Conservation (phyloP, 2,113 vertebrate species). For the Tenebrosternarchus preto region DNA sequence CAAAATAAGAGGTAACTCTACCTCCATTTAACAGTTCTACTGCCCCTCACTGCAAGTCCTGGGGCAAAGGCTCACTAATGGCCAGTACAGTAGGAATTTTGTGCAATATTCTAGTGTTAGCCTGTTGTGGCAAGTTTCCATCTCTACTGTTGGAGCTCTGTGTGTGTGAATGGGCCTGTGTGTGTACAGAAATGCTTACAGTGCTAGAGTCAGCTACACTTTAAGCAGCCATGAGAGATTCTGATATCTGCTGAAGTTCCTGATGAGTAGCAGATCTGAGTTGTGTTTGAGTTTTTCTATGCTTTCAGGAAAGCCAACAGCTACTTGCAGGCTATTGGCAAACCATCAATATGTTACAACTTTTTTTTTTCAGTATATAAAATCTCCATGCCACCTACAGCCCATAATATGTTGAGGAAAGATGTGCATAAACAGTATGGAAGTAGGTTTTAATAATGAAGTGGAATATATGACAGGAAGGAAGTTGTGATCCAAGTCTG, state of each 20-base stretch:
- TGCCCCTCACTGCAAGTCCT: background rate
- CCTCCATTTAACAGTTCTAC: background rate
- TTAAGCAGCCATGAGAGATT: background rate
- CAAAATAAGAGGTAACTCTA: background rate
- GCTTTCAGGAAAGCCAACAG: background rate
- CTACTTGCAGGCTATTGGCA: background rate
- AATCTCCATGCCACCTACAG: background rate
- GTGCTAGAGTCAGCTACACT: background rate
- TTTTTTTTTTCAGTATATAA: background rate
- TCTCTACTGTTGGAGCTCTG: background rate
- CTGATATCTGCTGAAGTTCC: background rate
- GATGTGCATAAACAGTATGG: background rate
- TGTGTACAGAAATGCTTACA: background rate
- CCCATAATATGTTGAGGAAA: no score
- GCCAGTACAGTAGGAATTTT: conserved; percentile 2
- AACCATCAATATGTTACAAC: no score
- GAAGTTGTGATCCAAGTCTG: background rate
- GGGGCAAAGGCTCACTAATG: background rate
- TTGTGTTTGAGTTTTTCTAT: background rate
- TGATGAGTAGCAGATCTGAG: background rate
- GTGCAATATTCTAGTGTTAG: background rate
- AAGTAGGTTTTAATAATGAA: background rate
- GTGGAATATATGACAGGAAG: background rate
- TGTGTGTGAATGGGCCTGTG: background rate
- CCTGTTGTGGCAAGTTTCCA: background rate